Evolutionary conservation across 2,888 invertebrate genomes (phyloP), one percentile per base, ranked within the genome.

Genomic region (Tetropium fuscum): DNA sequence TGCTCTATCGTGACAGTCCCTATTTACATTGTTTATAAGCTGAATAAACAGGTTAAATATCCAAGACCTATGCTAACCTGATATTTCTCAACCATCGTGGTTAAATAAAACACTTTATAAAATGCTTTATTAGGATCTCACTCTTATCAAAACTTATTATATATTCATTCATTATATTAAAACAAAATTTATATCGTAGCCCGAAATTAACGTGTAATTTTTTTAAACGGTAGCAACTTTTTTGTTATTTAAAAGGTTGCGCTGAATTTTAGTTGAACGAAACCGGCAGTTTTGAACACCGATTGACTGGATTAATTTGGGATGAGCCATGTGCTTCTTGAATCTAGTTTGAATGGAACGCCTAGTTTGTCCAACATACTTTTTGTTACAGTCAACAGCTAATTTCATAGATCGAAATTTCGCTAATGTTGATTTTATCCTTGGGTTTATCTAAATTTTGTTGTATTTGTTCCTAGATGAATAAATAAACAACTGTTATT

Each of bases 41-140:
- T 5, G 11, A 19, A 47, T 47, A 47, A 47, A 47, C 47, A 34
- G 47, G 30, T 47, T 47, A 47, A 34, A 19, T 10, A 19, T 34
- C 34, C 19, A 34, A 32, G 19, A 45, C 45, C 45, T 18, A 15
- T 6, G 45, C 18, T 11, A 32, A 47, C 5, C 13, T 32, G 13
- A 47, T 34, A 32, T 19, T 19, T 27, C 34, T n/a, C n/a, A n/a
- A n/a, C n/a, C n/a, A n/a, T n/a, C n/a, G n/a, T n/a, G n/a, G n/a
- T n/a, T n/a, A n/a, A n/a, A n/a, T n/a, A n/a, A n/a, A n/a, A n/a
- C n/a, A n/a, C n/a, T n/a, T n/a, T n/a, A n/a, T n/a, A n/a, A n/a
- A n/a, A n/a, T n/a, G n/a, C n/a, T n/a, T n/a, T n/a, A n/a, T n/a
- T n/a, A n/a, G n/a, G n/a, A n/a, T n/a, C n/a, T n/a, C n/a, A n/a